Percentiles rank a stretch among this genome's conserved stretches.
phyloP scores from a whole-genome alignment of 2,888 invertebrate species.

The Adineta ricciae region DNA sequence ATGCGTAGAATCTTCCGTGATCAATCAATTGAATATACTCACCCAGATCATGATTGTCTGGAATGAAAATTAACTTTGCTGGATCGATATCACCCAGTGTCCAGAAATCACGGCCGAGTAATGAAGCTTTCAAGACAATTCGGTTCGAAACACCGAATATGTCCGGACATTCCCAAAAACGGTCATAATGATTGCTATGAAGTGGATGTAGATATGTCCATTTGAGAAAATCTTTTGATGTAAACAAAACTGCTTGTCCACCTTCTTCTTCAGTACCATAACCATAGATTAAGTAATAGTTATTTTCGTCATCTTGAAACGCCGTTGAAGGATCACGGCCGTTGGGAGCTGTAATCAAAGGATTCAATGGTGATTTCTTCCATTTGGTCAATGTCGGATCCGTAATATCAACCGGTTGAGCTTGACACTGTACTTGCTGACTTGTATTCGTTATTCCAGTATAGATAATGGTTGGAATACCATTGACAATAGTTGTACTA shows the following conservation, averaged over 20 bases:
- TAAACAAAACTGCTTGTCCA: constrained; percentile 19
- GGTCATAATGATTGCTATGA: constrained; percentile 5
- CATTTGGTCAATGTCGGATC: constrained; percentile 9
- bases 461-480: background rate
- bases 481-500: constrained; percentile 10
- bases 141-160: background rate
- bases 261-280: background rate
- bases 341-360: background rate
- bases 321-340: constrained; percentile 6
- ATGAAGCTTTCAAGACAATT: constrained; percentile 3
- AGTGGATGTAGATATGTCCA: constrained; percentile 21
- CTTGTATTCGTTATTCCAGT: background rate
- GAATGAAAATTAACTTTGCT: background rate
- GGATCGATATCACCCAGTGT: background rate
- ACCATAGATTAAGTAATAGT: constrained; percentile 19
- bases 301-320: background rate
- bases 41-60: background rate
- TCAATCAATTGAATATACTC: background rate
- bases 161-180: constrained; percentile 20
- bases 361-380: background rate
- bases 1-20: constrained; percentile 18
- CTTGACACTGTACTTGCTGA: constrained; percentile 11
- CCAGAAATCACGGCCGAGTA: constrained; percentile 4
- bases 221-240: background rate
- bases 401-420: background rate